These are phyloP conservation scores for Psix sp. DNA, from an alignment of 1,140 invertebrate species.

Conservation along the genomic window DNA sequence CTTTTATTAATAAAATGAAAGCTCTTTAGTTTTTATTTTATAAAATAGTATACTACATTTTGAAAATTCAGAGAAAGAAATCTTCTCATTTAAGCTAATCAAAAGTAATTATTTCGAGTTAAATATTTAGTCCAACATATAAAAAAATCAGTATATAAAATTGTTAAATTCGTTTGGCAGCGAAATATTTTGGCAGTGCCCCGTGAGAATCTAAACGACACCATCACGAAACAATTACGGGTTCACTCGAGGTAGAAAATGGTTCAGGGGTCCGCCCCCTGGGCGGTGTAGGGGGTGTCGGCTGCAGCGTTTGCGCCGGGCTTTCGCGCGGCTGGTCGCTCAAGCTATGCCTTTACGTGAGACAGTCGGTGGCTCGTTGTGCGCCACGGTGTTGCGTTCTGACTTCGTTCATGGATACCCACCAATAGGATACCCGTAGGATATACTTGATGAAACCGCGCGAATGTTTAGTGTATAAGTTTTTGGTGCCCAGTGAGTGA, in stretches of 20 bases:
- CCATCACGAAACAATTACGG: slow-evolving; percentile 56
- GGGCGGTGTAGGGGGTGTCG: slow-evolving; percentile 46
- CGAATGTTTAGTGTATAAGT: no score
- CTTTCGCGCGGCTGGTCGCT: slow-evolving; percentile 54
- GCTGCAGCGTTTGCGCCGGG: slow-evolving; percentile 59
- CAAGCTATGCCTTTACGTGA: slow-evolving; percentile 51
- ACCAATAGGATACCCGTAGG: neutral
- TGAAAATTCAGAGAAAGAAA: no score
- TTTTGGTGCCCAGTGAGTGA: no score
- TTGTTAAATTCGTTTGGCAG: neutral
- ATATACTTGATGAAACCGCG: no score
- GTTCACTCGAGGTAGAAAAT: slow-evolving; percentile 45
- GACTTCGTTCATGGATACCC: slow-evolving; percentile 19
- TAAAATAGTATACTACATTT: no score
- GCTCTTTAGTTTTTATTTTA: no score
- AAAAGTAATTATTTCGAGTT: no score
- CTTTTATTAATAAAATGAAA: no score
- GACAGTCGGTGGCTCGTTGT: slow-evolving; percentile 55
- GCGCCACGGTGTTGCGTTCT: slow-evolving; percentile 42
- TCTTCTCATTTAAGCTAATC: no score
- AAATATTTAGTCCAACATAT: no score
- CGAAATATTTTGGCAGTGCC: slow-evolving; percentile 32
- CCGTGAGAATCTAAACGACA: slow-evolving; percentile 51
- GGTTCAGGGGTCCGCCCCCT: slow-evolving; percentile 30
- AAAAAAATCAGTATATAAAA: no score